These are phyloP conservation scores for Cremastobaeus sp. DNA, from an alignment of 2,888 invertebrate species.

Conservation along the genomic window DNA sequence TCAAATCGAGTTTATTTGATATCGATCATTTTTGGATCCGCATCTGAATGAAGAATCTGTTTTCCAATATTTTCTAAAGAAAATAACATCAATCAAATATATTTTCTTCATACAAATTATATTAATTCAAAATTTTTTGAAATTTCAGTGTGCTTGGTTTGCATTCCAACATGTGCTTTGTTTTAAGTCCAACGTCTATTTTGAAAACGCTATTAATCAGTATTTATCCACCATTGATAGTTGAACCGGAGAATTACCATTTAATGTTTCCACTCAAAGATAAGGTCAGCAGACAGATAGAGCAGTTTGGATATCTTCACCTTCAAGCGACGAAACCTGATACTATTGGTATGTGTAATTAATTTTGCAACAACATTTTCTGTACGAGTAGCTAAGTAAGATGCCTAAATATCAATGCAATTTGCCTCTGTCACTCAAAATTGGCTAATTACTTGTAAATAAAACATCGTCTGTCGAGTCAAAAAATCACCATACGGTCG, in stretches of 20 bases:
- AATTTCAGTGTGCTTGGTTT: constrained; percentile 78
- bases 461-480: too few species aligned
- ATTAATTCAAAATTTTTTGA: not conserved
- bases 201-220: constrained; percentile 66
- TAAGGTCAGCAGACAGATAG: constrained; percentile 57
- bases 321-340: constrained; percentile 87
- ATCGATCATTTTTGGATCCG: too few species aligned
- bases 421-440: too few species aligned
- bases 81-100: not conserved
- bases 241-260: constrained; percentile 66
- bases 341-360: constrained; percentile 81
- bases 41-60: too few species aligned
- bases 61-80: too few species aligned
- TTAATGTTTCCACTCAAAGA: constrained; percentile 69
- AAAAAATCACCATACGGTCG: too few species aligned
- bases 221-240: constrained; percentile 68
- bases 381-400: too few species aligned
- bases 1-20: too few species aligned
- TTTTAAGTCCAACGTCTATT: constrained; percentile 58
- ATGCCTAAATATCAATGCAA: too few species aligned
- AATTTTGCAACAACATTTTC: not conserved
- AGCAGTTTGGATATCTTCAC: constrained; percentile 76
- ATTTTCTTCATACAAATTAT: not conserved
- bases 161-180: constrained; percentile 79
- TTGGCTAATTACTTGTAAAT: too few species aligned